Conservation (phyloP, 1,140 invertebrate species). For the Lucilia sericata region DNA sequence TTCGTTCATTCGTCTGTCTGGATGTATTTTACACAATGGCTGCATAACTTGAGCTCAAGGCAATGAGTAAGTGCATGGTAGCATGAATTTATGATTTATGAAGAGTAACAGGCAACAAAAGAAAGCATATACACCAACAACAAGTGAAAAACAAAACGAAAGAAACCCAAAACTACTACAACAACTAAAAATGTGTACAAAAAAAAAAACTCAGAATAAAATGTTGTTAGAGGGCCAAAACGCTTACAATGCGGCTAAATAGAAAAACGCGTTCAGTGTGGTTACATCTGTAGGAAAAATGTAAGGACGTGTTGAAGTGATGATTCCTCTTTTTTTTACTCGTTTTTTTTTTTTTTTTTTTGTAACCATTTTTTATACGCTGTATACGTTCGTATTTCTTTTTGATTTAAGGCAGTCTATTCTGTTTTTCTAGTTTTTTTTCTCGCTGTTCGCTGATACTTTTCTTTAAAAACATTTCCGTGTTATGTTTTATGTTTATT, state of each 20-base stretch:
- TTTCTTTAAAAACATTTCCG: slow-evolving; percentile 24
- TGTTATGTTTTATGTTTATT: slow-evolving; percentile 1
- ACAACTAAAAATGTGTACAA: not conserved
- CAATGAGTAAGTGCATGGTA: slow-evolving; percentile 33
- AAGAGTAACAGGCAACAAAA: slow-evolving; percentile 37
- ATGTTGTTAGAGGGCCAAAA: slow-evolving; percentile 29
- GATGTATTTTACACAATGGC: not conserved
- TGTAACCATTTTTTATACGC: not conserved
- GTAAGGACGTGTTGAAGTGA: slow-evolving; percentile 37
- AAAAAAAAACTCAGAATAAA: not conserved
- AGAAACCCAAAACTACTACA: not conserved
- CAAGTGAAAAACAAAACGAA: not conserved
- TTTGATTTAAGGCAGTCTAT: not conserved
- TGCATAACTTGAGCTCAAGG: slow-evolving; percentile 9
- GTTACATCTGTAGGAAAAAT: slow-evolving; percentile 24
- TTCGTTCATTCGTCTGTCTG: not conserved
- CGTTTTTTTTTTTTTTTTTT: not conserved
- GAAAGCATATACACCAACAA: not conserved
- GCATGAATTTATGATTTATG: slow-evolving; percentile 44
- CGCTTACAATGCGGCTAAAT: slow-evolving; percentile 40
- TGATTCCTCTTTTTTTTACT: slow-evolving; percentile 18
- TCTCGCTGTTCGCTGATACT: not conserved
- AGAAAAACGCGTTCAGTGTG: slow-evolving; percentile 37
- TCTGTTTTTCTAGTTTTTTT: not conserved
- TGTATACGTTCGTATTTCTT: not conserved